Percentiles rank a stretch among this genome's conserved stretches.
phyloP scores from a whole-genome alignment of 2,888 invertebrate genomes.

The Tricholauxania praeusta region DNA sequence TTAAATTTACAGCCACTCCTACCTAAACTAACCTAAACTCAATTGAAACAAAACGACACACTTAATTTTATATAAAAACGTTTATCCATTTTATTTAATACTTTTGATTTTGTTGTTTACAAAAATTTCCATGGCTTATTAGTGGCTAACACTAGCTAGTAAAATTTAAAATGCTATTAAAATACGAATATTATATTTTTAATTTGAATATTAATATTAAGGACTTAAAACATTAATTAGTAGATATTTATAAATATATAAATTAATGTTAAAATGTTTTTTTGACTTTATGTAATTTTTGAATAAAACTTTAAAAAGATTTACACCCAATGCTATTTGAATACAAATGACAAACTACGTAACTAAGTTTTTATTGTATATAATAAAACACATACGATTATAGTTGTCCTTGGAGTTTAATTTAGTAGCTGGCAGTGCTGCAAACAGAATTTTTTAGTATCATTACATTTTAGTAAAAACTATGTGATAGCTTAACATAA shows the following conservation, averaged over 20 bases:
- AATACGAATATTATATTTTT: constrained; percentile 12
- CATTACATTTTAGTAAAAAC: not conserved
- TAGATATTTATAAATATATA: no score
- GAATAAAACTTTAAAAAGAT: no score
- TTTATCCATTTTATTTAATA: constrained; percentile 33
- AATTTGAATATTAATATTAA: not conserved
- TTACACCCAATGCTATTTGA: no score
- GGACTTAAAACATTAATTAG: not conserved
- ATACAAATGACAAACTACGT: no score
- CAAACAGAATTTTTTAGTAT: not conserved
- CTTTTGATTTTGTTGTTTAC: constrained; percentile 16
- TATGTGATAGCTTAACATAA: not conserved
- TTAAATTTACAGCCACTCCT: no score
- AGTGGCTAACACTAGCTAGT: constrained; percentile 19
- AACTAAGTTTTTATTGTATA: no score
- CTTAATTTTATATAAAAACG: constrained; percentile 36
- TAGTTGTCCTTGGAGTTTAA: no score
- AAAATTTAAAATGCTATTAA: constrained; percentile 24
- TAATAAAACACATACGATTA: no score
- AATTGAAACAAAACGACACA: no score
- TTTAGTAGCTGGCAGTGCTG: constrained; percentile 29
- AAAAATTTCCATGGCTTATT: constrained; percentile 18
- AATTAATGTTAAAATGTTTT: no score
- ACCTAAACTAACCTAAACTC: no score
- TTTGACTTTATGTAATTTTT: no score